phyloP scores from a whole-genome alignment of 2,888 invertebrate species.

The Schizaphis graminum region DNA sequence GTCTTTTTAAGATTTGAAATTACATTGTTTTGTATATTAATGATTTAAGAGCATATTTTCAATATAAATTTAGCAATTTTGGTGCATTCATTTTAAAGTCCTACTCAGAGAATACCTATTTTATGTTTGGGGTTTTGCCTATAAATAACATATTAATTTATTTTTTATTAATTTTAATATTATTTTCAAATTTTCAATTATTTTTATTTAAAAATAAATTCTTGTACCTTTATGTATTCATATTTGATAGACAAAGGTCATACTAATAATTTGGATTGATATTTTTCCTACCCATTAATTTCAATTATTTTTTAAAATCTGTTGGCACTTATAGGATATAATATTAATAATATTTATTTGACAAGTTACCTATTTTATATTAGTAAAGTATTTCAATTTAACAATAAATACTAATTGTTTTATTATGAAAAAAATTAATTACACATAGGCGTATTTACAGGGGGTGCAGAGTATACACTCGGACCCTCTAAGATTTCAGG shows the following conservation, averaged over 20 bases:
- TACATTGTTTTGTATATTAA: no score
- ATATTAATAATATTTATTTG: slow-evolving; percentile 9
- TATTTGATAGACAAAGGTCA: not conserved
- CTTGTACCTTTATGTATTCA: not conserved
- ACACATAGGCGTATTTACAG: no score
- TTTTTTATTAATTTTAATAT: not conserved
- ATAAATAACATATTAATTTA: not conserved
- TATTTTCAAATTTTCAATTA: not conserved
- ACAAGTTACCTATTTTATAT: not conserved
- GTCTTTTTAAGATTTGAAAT: no score
- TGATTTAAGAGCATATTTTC: no score
- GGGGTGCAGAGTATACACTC: no score
- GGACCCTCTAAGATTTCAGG: no score
- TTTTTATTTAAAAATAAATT: not conserved
- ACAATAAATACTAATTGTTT: not conserved
- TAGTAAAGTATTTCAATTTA: not conserved
- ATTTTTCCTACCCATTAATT: not conserved
- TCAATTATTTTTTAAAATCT: not conserved
- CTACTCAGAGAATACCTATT: not conserved
- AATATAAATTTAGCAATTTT: no score
- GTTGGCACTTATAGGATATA: not conserved
- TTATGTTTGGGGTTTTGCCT: not conserved
- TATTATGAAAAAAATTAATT: not conserved
- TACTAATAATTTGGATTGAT: not conserved
- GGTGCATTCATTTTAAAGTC: no score